Percentiles rank a stretch among this genome's conserved stretches.
Evolutionary conservation across 2,797 vertebrate species (phyloP).

Genomic region (Chelidonichthys spinosus): DNA sequence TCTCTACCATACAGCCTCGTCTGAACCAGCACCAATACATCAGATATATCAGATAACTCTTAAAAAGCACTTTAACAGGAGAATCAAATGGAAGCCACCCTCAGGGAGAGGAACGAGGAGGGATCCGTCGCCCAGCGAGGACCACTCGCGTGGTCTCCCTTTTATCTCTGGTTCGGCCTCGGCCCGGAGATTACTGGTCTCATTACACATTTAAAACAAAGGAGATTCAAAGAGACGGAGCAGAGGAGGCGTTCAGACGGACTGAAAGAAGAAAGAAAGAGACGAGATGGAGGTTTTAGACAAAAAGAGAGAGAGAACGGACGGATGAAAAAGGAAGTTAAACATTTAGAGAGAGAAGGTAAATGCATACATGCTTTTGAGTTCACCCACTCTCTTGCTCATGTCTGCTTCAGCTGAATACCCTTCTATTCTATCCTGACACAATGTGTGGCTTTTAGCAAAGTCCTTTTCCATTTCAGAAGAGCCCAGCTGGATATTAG

Average conservation of each 20-base stretch:
- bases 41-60: too few species aligned
- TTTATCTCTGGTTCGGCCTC: not conserved
- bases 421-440: constrained; percentile 52
- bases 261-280: constrained; percentile 19
- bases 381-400: constrained; percentile 36
- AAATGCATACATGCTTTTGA: constrained; percentile 58
- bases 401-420: constrained; percentile 53
- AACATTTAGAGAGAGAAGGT: constrained; percentile 47
- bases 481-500: constrained; percentile 43
- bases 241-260: constrained; percentile 13
- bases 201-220: not conserved
- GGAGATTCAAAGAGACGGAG: constrained; percentile 14
- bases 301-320: constrained; percentile 25
- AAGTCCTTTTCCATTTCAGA: constrained; percentile 61
- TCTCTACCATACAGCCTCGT: too few species aligned
- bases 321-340: constrained; percentile 41
- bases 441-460: constrained; percentile 66
- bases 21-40: too few species aligned
- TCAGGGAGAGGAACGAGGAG: too few species aligned
- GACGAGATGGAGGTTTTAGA: not conserved
- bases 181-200: not conserved
- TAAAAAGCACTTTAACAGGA: too few species aligned
- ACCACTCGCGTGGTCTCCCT: not conserved
- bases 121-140: too few species aligned
- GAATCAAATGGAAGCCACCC: too few species aligned